A percentile compares a stretch with the other conserved stretches of the same genome.
phyloP scores from a whole-genome alignment of 2,113 vertebrate species.

The Picathartes gymnocephalus region DNA sequence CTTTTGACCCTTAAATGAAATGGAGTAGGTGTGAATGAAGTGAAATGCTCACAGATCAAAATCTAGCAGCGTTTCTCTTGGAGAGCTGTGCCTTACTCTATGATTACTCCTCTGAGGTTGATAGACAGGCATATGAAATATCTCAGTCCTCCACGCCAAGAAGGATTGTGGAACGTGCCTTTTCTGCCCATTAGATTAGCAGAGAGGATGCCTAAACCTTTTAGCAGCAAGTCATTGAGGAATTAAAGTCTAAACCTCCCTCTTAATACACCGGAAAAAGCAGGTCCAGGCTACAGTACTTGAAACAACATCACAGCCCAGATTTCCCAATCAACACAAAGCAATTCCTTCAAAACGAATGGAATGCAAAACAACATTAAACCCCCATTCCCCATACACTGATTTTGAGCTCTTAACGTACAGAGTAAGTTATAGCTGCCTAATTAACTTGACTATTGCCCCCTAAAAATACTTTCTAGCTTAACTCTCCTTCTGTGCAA shows the following conservation, averaged over 20 bases:
- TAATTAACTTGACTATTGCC: conserved; percentile 46
- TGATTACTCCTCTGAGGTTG: background rate
- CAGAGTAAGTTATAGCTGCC: conserved; percentile 3
- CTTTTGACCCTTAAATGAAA: background rate
- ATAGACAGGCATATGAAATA: background rate
- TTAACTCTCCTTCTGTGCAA: conserved; percentile 20
- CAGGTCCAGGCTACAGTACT: background rate
- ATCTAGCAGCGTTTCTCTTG: background rate
- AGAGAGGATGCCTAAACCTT: background rate
- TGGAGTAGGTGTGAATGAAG: background rate
- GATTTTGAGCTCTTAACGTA: background rate
- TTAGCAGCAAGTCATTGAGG: background rate
- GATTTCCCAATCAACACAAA: background rate
- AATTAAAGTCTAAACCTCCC: background rate
- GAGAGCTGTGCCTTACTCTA: background rate
- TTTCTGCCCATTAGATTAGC: background rate
- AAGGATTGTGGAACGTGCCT: background rate
- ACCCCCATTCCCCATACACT: background rate
- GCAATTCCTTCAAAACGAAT: background rate
- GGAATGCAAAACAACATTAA: background rate
- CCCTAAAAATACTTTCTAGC: conserved; percentile 14
- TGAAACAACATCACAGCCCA: background rate
- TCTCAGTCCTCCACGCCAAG: background rate
- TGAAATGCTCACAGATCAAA: background rate
- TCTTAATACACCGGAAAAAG: background rate